A percentile compares a stretch with the other conserved stretches of the same genome.
Evolutionary conservation across 2,888 invertebrate species (phyloP).

Genomic region (Cyrtodaria siliqua): DNA sequence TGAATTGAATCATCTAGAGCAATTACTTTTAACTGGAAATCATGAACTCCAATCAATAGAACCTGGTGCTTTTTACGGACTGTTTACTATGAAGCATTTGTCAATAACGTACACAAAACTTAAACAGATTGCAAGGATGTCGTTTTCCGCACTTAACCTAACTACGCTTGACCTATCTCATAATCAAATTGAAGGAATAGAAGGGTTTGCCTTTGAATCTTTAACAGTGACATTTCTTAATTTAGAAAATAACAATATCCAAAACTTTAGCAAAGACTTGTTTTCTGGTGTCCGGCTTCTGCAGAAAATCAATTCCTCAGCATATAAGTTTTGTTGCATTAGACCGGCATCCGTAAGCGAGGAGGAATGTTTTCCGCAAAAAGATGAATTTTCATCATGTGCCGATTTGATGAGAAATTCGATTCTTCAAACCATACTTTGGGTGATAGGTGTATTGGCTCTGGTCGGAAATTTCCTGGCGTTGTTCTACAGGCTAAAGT

Average conservation of each 20-base stretch:
- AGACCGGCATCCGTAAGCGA: constrained; percentile 28
- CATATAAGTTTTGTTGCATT: constrained; percentile 21
- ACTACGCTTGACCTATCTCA: no score
- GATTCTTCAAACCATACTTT: constrained; percentile 59
- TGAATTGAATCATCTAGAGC: no score
- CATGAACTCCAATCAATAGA: no score
- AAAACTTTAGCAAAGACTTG: neutral
- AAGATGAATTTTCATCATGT: constrained; percentile 61
- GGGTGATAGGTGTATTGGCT: constrained; percentile 60
- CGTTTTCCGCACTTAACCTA: no score
- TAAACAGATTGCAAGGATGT: no score
- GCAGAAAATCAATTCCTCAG: neutral
- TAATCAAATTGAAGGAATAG: no score
- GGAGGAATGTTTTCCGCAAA: constrained; percentile 54
- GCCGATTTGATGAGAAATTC: constrained; percentile 65
- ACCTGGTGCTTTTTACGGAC: no score
- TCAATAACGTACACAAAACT: no score
- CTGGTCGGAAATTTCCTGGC: constrained; percentile 58
- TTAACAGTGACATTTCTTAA: neutral
- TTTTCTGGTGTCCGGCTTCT: constrained; percentile 9
- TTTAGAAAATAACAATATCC: neutral
- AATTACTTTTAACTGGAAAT: no score
- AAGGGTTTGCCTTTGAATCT: no score
- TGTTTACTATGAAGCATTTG: no score
- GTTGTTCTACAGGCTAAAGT: constrained; percentile 34